These are phyloP conservation scores for Upupa epops DNA, from an alignment of 2,113 vertebrate genomes.

Conservation along the genomic window DNA sequence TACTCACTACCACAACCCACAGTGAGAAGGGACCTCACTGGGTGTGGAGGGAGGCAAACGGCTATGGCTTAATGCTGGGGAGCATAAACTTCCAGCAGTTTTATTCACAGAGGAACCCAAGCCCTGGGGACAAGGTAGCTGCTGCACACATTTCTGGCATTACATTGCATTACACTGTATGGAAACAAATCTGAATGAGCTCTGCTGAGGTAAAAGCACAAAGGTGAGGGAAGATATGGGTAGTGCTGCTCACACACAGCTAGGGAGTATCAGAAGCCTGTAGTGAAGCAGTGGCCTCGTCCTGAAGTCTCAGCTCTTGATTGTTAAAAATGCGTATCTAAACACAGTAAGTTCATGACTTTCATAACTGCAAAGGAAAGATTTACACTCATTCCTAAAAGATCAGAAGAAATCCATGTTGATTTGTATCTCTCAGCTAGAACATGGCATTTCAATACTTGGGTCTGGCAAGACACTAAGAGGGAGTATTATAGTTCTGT, in stretches of 20 bases:
- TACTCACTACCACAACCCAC: neutral
- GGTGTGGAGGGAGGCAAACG: neutral
- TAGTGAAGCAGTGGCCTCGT: neutral
- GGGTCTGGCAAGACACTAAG: neutral
- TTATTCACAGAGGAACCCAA: neutral
- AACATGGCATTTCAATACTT: neutral
- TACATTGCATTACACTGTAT: neutral
- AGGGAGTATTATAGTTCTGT: neutral
- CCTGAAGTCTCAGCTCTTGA: neutral
- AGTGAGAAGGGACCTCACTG: neutral
- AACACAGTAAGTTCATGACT: neutral
- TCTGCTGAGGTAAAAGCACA: neutral
- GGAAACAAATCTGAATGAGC: neutral
- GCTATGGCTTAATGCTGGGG: neutral
- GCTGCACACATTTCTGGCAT: neutral
- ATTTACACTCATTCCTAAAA: neutral
- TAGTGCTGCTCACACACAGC: neutral
- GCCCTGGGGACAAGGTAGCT: neutral
- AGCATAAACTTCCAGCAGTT: neutral
- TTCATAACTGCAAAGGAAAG: neutral
- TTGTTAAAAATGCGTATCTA: neutral
- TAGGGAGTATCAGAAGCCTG: neutral
- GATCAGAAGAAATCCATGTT: neutral
- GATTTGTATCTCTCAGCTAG: neutral
- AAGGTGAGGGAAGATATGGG: neutral